A percentile compares a stretch with the other conserved stretches of the same genome.
Evolutionary conservation across 2,888 invertebrate species (phyloP).

Genomic region (Epinotia nisella): DNA sequence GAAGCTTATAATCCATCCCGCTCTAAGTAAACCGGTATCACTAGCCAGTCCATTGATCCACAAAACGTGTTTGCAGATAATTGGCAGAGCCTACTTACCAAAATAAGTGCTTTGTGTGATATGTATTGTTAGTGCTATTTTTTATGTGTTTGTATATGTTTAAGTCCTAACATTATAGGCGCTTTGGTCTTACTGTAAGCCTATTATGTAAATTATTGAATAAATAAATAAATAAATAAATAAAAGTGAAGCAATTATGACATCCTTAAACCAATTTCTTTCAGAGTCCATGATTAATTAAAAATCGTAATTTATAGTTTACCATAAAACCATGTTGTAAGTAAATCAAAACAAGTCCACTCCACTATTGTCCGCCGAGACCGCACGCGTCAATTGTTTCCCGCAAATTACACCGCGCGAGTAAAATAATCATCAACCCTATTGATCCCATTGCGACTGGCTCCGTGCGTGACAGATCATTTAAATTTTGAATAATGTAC

Average conservation of each 20-base stretch:
- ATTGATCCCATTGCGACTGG: slow-evolving; percentile 33
- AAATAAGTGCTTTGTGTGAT: too few relatives aligned
- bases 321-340: slow-evolving; percentile 4
- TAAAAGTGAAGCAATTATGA: background rate
- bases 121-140: too few relatives aligned
- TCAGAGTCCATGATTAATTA: background rate
- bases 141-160: too few relatives aligned
- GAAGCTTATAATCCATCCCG: too few relatives aligned
- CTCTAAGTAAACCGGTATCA: background rate
- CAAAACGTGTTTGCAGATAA: too few relatives aligned
- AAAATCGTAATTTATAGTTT: background rate
- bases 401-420: slow-evolving; percentile 35
- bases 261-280: background rate
- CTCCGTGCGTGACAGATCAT: slow-evolving; percentile 40
- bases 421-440: slow-evolving; percentile 30
- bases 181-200: too few relatives aligned
- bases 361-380: slow-evolving; percentile 28
- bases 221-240: too few relatives aligned
- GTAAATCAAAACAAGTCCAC: slow-evolving; percentile 31
- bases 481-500: slow-evolving; percentile 35
- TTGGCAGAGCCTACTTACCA: too few relatives aligned
- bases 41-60: background rate
- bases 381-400: slow-evolving; percentile 39
- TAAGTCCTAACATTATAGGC: too few relatives aligned
- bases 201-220: too few relatives aligned